phyloP scores from a whole-genome alignment of 2,113 vertebrate genomes.

The Dolichallabes microphthalmus region DNA sequence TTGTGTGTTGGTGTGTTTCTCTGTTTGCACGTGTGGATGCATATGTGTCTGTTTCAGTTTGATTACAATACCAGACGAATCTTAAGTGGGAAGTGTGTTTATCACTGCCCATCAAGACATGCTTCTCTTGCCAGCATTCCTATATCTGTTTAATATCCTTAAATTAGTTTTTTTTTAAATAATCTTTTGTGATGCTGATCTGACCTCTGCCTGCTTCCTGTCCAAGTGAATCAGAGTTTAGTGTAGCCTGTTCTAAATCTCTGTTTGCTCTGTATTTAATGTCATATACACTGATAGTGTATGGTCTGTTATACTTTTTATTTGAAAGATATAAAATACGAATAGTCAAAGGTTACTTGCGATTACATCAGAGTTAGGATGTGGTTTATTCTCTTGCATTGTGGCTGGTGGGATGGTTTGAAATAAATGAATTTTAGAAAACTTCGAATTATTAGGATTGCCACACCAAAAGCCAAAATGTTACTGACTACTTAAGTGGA shows the following conservation, averaged over 20 bases:
- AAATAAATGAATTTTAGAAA: slow-evolving; percentile 15
- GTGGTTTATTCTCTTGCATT: slow-evolving; percentile 18
- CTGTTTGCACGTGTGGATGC: slow-evolving; percentile 23
- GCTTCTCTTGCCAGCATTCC: slow-evolving; percentile 28
- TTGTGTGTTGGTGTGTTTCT: slow-evolving; percentile 13
- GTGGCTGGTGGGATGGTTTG: slow-evolving; percentile 36
- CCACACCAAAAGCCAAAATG: neutral
- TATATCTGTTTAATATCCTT: slow-evolving; percentile 44
- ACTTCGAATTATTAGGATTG: neutral
- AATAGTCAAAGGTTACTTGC: slow-evolving; percentile 19
- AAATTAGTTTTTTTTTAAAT: slow-evolving; percentile 24
- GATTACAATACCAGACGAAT: slow-evolving; percentile 35
- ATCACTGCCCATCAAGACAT: slow-evolving; percentile 29
- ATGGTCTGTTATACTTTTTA: neutral
- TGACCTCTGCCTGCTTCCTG: too few species aligned
- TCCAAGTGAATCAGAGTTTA: too few species aligned
- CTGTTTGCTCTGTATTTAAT: slow-evolving; percentile 5
- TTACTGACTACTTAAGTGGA: neutral
- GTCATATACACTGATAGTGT: neutral
- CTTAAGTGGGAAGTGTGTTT: slow-evolving; percentile 48
- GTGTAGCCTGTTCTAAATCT: slow-evolving; percentile 4
- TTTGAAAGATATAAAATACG: neutral
- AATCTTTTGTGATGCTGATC: slow-evolving; percentile 26
- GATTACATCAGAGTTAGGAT: slow-evolving; percentile 23
- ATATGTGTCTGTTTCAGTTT: slow-evolving; percentile 20